Evolutionary conservation across 2,888 invertebrate species (phyloP).

Genomic region (Leptarthrus brevirostris): DNA sequence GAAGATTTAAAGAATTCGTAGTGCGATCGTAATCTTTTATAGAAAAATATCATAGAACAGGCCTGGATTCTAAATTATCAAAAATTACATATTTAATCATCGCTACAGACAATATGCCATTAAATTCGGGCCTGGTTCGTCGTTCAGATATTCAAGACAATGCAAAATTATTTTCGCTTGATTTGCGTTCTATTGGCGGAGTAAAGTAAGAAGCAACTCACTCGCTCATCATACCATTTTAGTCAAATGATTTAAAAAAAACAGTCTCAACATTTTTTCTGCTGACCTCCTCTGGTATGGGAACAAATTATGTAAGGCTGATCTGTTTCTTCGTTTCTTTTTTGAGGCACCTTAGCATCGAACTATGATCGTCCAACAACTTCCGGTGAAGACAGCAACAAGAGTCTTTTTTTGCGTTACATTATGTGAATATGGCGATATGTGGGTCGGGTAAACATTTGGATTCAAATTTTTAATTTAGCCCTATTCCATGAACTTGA

Average conservation of each 20-base stretch:
- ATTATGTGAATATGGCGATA: no score
- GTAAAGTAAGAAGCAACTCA: slow-evolving; percentile 24
- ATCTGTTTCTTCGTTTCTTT: background rate
- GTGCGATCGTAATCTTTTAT: slow-evolving; percentile 51
- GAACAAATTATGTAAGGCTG: slow-evolving; percentile 14
- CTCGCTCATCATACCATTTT: slow-evolving; percentile 33
- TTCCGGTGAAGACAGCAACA: slow-evolving; percentile 3
- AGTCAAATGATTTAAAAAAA: slow-evolving; percentile 20
- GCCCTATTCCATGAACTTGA: no score
- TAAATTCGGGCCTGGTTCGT: slow-evolving; percentile 50
- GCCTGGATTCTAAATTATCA: slow-evolving; percentile 14
- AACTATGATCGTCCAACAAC: background rate
- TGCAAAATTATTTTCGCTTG: slow-evolving; percentile 52
- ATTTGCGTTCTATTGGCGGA: slow-evolving; percentile 40
- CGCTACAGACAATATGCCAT: slow-evolving; percentile 50
- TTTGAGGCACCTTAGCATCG: background rate
- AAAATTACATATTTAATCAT: slow-evolving; percentile 42
- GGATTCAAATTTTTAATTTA: no score
- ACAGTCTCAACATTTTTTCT: slow-evolving; percentile 1
- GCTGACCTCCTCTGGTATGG: slow-evolving; percentile 10
- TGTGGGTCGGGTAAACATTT: no score
- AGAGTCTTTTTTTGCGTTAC: no score
- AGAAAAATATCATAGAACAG: slow-evolving; percentile 48
- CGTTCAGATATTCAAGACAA: slow-evolving; percentile 43
- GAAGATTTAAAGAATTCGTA: slow-evolving; percentile 45